A percentile compares a stretch with the other conserved stretches of the same genome.
Evolutionary conservation across 2,113 vertebrate species (phyloP).

Genomic region (Pseudorasbora parva): DNA sequence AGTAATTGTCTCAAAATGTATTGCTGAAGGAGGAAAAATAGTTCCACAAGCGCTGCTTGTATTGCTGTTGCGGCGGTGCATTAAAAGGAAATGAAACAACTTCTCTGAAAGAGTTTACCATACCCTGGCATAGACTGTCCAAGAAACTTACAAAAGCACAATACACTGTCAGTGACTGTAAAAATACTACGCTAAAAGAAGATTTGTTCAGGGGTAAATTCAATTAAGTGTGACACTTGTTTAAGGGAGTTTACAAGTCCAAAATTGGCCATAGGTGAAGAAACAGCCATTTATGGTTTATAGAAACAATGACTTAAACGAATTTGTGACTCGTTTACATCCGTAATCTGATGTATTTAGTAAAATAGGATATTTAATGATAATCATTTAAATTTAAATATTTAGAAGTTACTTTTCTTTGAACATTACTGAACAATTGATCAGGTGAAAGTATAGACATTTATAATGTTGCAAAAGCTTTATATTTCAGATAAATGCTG

Average conservation of each 20-base stretch:
- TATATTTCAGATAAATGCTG: too few relatives aligned
- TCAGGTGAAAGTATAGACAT: too few relatives aligned
- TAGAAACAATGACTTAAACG: background rate
- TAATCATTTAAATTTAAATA: background rate
- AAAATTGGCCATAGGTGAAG: background rate
- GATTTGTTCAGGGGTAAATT: background rate
- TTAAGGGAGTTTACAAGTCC: background rate
- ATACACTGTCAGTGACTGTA: background rate
- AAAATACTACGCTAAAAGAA: background rate
- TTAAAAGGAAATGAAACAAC: background rate
- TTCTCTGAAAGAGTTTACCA: background rate
- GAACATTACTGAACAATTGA: background rate
- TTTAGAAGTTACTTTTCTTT: background rate
- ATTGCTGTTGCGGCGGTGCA: background rate
- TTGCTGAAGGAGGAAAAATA: background rate
- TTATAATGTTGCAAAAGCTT: too few relatives aligned
- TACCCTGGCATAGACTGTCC: background rate
- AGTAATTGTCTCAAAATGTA: slow-evolving; percentile 1
- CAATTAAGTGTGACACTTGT: background rate
- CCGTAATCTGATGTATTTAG: background rate
- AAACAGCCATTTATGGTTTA: background rate
- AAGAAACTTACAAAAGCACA: background rate
- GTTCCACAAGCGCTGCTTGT: background rate
- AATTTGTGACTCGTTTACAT: background rate
- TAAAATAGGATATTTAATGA: background rate